Evolutionary conservation across 2,797 vertebrate genomes (phyloP), one percentile per base, ranked within the genome.

Genomic region (Etheostoma perlongum): DNA sequence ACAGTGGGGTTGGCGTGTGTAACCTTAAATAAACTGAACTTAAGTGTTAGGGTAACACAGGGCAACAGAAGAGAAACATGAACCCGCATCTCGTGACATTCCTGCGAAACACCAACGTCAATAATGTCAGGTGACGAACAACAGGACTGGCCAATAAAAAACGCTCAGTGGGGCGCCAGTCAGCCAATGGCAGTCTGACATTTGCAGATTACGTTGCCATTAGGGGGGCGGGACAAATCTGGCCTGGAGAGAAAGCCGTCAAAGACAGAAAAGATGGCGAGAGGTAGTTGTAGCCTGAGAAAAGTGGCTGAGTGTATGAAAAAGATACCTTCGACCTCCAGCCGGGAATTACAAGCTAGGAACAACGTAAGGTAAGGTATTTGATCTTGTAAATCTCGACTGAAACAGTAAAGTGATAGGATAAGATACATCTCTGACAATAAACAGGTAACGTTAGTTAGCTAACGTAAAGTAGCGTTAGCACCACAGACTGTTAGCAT

Each of bases 251-350:
- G 74, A 70, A 67, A 27, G 2, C 23, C 6, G 33, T 57, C 53
- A 81, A 53, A 76, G 75, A 85, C 74, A 73, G 54, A 19, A 78
- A 95, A 94, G 85, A 96, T 96, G 95, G 95, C 95, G 85, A 95
- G 94, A 91, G 94, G 94, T 4, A 27, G 89, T n/a, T 80, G 92
- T 55, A 91, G 88, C 63, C 71, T 96, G 49, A 84, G 89, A 14
- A 92, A 51, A 86, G 92, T 94, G 0, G 93, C 91, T 0, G 91
- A 95, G 71, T 95, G 93, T 60, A 65, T 96, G 19, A 94, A 86
- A 63, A 89, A 90, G 55, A 60, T 95, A 42, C 93, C 92, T 4
- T 83, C 82, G 4, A 59, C 86, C 11, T 74, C 90, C 36, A 76
- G 75, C 74, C 85, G 94, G 67, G 93, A 94, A 62, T 63, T 87